Base-by-base conservation (phyloP, 2,113 vertebrate species). In the Callionymus lyra region DNA sequence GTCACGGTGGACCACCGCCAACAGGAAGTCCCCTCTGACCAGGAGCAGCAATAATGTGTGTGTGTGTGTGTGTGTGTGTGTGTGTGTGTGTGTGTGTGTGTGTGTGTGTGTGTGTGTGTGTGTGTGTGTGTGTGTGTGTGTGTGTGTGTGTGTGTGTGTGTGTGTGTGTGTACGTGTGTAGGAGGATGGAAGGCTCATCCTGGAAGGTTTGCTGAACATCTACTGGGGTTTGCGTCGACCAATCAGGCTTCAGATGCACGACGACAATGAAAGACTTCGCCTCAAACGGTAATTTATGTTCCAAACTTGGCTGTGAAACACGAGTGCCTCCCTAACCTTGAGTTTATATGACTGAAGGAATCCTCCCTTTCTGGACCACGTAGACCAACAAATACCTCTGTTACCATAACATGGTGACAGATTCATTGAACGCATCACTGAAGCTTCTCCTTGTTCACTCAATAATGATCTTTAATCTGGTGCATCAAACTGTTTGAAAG, bases 221-320 rank as follows among this genome's bases (percentile, higher is more conserved):
- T 93, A 90, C 33, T 98, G 95, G 94, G 95, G 95, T 8, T 72
- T 98, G 38, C 84, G 87, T 27, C 80, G 95, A 14, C 92, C 95
- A 62, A 98, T 98, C 74, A 86, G 95, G 16, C 85, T 98, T 21
- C 93, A 98, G 83, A 98, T 98, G 92, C 87, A 95, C 38, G 94
- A 98, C 6, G 91, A 94, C 78, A 82, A 92, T 12, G 92, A 98
- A 38, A 85, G 90, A 45, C 85, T 98, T 55, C 86, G 66, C 37
- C 21, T 70, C 1, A 84, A 82, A 74, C 69, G 63, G 47, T 75
- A 63, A 27, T 8, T 27, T 4, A 27, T 27, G 21, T 27, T 27
- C 4, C 4, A 27, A 27, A 4, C 21, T 27, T 27, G 21, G 21
- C 21, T 27, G 4, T 27, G 4, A 27, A 4, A 27, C 21, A 27